These are phyloP conservation scores for Brachyrhaphis roseni DNA, from an alignment of 2,797 vertebrate genomes.

Conservation along the genomic window DNA sequence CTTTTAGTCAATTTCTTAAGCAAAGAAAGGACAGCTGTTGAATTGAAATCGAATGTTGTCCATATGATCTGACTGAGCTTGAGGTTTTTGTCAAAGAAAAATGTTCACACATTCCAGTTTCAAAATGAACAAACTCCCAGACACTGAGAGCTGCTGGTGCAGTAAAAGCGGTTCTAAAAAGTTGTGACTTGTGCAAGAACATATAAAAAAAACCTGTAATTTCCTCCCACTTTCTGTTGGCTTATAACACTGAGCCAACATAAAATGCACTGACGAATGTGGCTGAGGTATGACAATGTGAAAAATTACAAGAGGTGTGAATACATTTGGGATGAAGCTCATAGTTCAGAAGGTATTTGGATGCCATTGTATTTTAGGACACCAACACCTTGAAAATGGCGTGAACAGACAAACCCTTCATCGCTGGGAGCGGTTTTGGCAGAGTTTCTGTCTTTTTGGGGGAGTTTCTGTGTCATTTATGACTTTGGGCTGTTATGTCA, in stretches of 20 bases:
- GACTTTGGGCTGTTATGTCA: slow-evolving; percentile 66
- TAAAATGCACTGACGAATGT: not conserved
- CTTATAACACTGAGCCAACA: not conserved
- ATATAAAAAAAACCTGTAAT: not conserved
- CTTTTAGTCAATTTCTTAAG: not conserved
- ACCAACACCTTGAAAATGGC: slow-evolving; percentile 37
- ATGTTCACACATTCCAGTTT: not conserved
- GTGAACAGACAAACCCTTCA: slow-evolving; percentile 16
- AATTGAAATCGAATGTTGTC: not conserved
- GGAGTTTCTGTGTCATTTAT: slow-evolving; percentile 69
- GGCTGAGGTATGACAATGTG: not conserved
- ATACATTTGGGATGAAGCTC: not conserved
- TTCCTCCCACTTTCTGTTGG: not conserved
- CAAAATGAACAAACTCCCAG: not conserved
- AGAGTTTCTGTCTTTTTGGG: slow-evolving; percentile 61
- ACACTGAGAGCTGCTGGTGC: not conserved
- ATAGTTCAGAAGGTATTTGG: slow-evolving; percentile 24
- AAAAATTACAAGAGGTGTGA: not conserved
- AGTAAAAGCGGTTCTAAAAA: not conserved
- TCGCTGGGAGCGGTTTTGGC: slow-evolving; percentile 51
- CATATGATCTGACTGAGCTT: not conserved
- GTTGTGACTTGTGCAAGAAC: not conserved
- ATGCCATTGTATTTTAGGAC: slow-evolving; percentile 55
- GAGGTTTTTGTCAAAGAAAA: not conserved
- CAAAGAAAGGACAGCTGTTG: too few relatives aligned